Evolutionary conservation across 2,113 vertebrate genomes (phyloP).

Genomic region (Cyprinodon variegatus): DNA sequence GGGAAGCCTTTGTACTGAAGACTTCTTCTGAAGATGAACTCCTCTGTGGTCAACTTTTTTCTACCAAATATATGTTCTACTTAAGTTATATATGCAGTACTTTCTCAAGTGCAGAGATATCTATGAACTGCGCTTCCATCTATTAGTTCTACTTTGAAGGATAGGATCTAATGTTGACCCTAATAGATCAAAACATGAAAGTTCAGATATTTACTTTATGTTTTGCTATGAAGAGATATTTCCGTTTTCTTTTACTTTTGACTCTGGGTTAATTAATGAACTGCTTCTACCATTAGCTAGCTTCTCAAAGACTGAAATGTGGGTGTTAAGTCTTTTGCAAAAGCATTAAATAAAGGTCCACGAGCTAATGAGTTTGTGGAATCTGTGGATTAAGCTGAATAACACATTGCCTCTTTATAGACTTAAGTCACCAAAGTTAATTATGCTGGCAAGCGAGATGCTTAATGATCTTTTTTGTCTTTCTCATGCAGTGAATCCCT

Average conservation of each 20-base stretch:
- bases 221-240: background rate
- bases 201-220: background rate
- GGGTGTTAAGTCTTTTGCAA: background rate
- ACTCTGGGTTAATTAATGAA: background rate
- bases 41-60: slow-evolving; percentile 8
- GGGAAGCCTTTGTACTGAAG: slow-evolving; percentile 39
- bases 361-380: background rate
- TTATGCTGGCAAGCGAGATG: background rate
- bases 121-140: background rate
- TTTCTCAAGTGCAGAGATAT: background rate
- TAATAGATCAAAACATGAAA: background rate
- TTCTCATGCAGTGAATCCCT: background rate
- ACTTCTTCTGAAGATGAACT: slow-evolving; percentile 19
- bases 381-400: slow-evolving; percentile 2
- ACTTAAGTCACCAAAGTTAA: slow-evolving; percentile 1
- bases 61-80: slow-evolving; percentile 7
- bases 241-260: background rate
- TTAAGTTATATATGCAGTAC: slow-evolving; percentile 13
- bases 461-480: slow-evolving; percentile 5
- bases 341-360: background rate
- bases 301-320: background rate
- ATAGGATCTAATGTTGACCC: background rate
- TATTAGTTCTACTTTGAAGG: background rate
- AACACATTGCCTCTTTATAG: background rate
- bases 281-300: background rate